These are phyloP conservation scores for Pogonophryne albipinna DNA, from an alignment of 2,797 vertebrate genomes.

Conservation along the genomic window DNA sequence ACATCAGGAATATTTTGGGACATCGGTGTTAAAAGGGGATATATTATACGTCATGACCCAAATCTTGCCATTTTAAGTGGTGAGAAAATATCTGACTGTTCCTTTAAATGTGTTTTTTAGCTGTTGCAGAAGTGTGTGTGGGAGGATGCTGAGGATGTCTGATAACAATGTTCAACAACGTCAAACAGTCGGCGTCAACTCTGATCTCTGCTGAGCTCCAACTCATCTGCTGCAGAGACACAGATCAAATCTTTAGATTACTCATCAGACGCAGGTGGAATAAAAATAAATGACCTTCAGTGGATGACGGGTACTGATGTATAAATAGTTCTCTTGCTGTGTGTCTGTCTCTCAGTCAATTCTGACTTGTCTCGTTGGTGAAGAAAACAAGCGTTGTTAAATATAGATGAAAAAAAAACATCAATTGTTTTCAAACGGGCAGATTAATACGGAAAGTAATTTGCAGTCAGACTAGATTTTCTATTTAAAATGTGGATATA, in stretches of 20 bases:
- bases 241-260: neutral
- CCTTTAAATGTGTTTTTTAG: slow-evolving; percentile 1
- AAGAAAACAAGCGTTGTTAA: neutral
- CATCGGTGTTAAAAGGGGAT: neutral
- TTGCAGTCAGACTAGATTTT: neutral
- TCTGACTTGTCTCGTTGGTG: neutral
- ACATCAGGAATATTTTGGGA: neutral
- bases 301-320: neutral
- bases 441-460: neutral
- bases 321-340: neutral
- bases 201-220: neutral
- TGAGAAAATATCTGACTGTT: neutral
- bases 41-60: neutral
- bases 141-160: neutral
- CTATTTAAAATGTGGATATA: neutral
- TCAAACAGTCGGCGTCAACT: neutral
- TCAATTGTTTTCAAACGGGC: neutral
- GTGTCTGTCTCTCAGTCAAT: neutral
- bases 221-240: neutral
- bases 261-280: neutral
- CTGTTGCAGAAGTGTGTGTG: neutral
- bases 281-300: neutral
- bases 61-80: too few relatives aligned
- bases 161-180: neutral
- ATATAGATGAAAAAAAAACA: neutral